A percentile compares a stretch with the other conserved stretches of the same genome.
phyloP scores from a whole-genome alignment of 1,140 invertebrate species.

The Himalopsyche phryganea region DNA sequence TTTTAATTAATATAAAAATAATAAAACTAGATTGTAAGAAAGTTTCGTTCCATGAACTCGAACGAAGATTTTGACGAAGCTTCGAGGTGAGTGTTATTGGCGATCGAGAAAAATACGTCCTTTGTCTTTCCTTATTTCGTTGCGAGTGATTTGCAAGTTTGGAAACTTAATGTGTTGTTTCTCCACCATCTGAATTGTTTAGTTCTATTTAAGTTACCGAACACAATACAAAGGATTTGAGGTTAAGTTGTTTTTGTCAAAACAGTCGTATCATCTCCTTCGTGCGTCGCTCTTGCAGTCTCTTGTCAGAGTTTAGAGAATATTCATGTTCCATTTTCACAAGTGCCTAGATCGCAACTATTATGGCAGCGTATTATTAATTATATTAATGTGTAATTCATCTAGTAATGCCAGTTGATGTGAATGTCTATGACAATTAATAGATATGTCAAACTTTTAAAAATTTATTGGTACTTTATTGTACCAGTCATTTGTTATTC shows the following conservation, averaged over 20 bases:
- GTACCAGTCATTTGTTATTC: too few species aligned
- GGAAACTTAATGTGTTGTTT: constrained; percentile 24
- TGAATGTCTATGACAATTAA: too few species aligned
- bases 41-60: constrained; percentile 50
- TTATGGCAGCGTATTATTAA: too few species aligned
- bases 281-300: too few species aligned
- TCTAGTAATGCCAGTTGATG: too few species aligned
- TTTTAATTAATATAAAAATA: constrained; percentile 4
- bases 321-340: too few species aligned
- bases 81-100: constrained; percentile 48
- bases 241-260: constrained; percentile 16
- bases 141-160: constrained; percentile 27
- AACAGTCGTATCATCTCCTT: constrained; percentile 17
- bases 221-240: constrained; percentile 5
- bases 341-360: too few species aligned
- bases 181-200: constrained; percentile 37
- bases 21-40: constrained; percentile 9
- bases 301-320: too few species aligned
- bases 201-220: constrained; percentile 37
- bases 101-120: constrained; percentile 11
- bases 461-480: too few species aligned
- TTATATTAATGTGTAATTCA: too few species aligned
- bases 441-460: too few species aligned
- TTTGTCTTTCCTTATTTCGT: constrained; percentile 20
- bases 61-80: constrained; percentile 53